Evolutionary conservation across 1,140 invertebrate species (phyloP).

Genomic region (Lasaia peninsularis): DNA sequence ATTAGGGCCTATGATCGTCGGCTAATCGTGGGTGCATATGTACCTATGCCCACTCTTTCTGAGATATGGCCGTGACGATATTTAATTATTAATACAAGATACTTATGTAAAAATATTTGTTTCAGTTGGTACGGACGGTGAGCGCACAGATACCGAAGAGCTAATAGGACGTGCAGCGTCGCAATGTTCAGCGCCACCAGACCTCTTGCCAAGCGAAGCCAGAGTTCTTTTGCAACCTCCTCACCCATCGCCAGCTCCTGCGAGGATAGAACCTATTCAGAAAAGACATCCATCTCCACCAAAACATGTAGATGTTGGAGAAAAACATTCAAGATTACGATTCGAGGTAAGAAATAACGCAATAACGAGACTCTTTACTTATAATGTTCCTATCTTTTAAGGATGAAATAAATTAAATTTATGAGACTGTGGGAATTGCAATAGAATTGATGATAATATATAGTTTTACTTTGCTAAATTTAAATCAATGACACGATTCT

Average conservation of each 20-base stretch:
- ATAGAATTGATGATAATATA: no score
- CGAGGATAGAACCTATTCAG: conserved; percentile 30
- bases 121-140: conserved; percentile 76
- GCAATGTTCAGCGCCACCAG: conserved; percentile 70
- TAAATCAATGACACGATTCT: no score
- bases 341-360: conserved; percentile 50
- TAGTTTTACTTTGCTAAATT: no score
- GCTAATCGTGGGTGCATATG: no score
- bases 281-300: conserved; percentile 40
- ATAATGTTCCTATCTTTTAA: no score
- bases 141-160: conserved; percentile 79
- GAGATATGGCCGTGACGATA: no score
- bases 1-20: no score
- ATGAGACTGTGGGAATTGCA: no score
- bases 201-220: conserved; percentile 67
- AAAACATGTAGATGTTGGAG: conserved; percentile 28
- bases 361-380: neutral
- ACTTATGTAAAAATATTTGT: conserved; percentile 32
- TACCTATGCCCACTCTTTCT: no score
- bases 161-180: conserved; percentile 73
- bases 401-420: no score
- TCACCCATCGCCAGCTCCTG: conserved; percentile 37
- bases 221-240: conserved; percentile 55
- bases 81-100: conserved; percentile 7
- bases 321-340: conserved; percentile 54